Evolutionary conservation across 2,797 vertebrate species (phyloP).

Genomic region (Meda fulgida): DNA sequence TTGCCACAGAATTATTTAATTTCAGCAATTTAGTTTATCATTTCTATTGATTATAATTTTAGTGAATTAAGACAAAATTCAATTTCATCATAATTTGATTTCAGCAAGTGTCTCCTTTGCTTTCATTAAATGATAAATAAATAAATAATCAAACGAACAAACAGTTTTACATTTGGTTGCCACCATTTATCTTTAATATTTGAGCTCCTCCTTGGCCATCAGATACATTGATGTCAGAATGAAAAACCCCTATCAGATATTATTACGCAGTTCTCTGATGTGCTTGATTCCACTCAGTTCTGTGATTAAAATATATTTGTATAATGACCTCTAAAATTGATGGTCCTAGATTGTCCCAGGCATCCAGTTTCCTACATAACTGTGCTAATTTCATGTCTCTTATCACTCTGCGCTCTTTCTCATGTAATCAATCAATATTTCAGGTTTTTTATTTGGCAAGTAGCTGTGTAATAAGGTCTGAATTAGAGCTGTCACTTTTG

Average conservation of each 20-base stretch:
- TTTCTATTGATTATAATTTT: neutral
- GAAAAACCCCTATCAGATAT: neutral
- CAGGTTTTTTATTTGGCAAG: neutral
- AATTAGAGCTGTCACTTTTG: too few relatives aligned
- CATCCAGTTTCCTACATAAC: slow-evolving; percentile 26
- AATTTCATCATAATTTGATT: too few relatives aligned
- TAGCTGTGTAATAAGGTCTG: neutral
- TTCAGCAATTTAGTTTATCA: neutral
- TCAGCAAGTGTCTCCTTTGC: neutral
- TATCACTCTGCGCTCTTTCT: neutral
- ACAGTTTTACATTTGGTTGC: neutral
- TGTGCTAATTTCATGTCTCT: slow-evolving; percentile 30
- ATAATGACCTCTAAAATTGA: slow-evolving; percentile 4
- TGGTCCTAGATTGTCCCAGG: slow-evolving; percentile 16
- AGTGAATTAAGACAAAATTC: neutral
- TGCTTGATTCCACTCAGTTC: neutral
- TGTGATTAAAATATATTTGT: neutral
- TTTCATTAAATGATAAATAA: neutral
- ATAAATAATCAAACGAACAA: neutral
- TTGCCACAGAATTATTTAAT: neutral
- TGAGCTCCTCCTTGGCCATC: neutral
- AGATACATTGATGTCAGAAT: neutral
- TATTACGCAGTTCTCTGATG: neutral
- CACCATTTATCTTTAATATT: neutral
- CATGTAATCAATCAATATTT: slow-evolving; percentile 10